Percentiles rank a stretch among this genome's conserved stretches.
Conservation (phyloP, 37 sponge, comb jelly and placozoan species). For the Bolinopsis microptera region DNA sequence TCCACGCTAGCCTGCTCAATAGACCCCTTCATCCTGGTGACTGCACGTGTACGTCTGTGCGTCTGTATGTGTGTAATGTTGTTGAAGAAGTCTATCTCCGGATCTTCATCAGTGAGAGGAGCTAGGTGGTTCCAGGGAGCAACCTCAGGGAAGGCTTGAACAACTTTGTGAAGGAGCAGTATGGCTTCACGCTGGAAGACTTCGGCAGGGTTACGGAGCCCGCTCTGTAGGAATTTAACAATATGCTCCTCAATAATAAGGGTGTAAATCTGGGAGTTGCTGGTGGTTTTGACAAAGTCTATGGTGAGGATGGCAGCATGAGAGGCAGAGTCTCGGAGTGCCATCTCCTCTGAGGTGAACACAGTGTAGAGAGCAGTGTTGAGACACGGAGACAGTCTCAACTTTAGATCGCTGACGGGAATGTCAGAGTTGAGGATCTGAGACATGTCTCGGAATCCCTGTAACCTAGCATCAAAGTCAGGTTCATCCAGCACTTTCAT, state of each 20-base stretch:
- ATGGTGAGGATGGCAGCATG: neutral
- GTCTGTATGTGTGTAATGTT: constrained; percentile 59
- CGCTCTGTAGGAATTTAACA: neutral
- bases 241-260: neutral
- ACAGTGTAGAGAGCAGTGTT: constrained; percentile 36
- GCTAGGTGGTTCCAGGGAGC: constrained; percentile 28
- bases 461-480: constrained; percentile 35
- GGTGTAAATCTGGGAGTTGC: neutral
- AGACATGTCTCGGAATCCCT: constrained; percentile 49
- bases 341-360: constrained; percentile 48
- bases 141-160: neutral
- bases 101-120: constrained; percentile 18
- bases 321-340: constrained; percentile 42
- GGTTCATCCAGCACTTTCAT: constrained; percentile 24
- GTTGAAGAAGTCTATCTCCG: constrained; percentile 61
- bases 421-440: neutral
- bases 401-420: neutral
- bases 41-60: constrained; percentile 32
- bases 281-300: neutral
- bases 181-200: constrained; percentile 5
- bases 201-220: neutral
- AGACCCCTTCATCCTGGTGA: neutral
- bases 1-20: neutral
- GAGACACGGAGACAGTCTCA: constrained; percentile 4
- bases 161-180: constrained; percentile 7